Conservation (phyloP, 2,113 vertebrate species). For the Nettapus auritus region DNA sequence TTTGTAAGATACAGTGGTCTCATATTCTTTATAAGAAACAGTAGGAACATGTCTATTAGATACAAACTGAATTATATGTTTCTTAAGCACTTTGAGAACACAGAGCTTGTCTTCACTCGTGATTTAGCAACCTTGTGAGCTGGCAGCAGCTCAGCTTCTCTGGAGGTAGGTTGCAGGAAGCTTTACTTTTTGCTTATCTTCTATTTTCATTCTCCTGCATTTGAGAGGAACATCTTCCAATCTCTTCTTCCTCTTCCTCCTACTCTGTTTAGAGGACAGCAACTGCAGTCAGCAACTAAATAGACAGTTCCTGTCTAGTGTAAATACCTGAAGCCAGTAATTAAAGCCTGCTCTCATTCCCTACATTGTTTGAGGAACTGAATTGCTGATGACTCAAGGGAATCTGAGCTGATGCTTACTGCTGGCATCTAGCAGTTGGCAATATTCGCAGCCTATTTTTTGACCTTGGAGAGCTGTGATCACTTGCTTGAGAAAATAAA, state of each 20-base stretch:
- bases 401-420: background rate
- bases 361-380: background rate
- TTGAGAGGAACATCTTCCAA: background rate
- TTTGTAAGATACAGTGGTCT: rapidly evolving
- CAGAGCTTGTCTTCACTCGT: background rate
- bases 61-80: rapidly evolving
- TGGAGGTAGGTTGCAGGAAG: background rate
- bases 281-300: background rate
- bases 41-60: background rate
- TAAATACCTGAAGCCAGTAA: background rate
- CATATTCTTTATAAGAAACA: background rate
- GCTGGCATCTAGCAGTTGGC: background rate
- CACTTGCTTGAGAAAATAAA: background rate
- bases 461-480: background rate
- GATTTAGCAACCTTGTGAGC: background rate
- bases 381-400: background rate
- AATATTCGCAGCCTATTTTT: background rate
- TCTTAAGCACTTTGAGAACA: background rate
- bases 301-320: background rate
- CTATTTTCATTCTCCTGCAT: background rate
- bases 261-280: background rate
- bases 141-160: background rate
- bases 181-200: background rate
- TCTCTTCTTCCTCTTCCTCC: background rate
- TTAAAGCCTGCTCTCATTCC: background rate